A percentile compares a stretch with the other conserved stretches of the same genome.
These are phyloP conservation scores for Acholoe squamosa DNA, from an alignment of 2,888 invertebrate genomes.

Conservation along the genomic window DNA sequence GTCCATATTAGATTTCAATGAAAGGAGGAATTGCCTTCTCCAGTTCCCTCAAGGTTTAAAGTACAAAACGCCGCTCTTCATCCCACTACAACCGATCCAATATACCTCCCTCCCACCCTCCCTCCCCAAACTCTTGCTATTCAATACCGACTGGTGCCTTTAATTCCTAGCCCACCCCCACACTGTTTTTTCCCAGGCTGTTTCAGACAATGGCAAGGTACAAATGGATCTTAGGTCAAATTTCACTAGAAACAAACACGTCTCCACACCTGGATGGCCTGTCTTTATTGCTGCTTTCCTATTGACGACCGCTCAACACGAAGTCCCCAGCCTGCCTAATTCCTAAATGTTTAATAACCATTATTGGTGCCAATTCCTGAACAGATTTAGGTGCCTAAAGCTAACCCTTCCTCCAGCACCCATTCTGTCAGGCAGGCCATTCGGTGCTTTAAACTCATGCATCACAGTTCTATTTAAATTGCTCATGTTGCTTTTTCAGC, in stretches of 20 bases:
- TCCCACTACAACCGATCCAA: no score
- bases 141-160: slow-evolving; percentile 1
- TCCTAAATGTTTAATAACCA: neutral
- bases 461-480: neutral
- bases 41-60: neutral
- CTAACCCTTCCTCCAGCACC: neutral
- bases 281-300: neutral
- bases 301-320: slow-evolving; percentile 15
- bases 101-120: neutral
- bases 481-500: no score
- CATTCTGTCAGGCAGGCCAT: neutral
- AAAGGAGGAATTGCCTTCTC: slow-evolving; percentile 9
- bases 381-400: neutral
- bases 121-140: neutral
- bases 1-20: neutral
- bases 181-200: neutral
- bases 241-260: slow-evolving; percentile 33
- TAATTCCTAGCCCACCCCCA: neutral
- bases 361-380: no score
- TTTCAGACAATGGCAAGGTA: neutral
- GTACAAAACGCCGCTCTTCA: no score
- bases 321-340: neutral
- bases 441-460: slow-evolving; percentile 15
- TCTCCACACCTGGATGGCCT: neutral
- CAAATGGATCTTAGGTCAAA: slow-evolving; percentile 3